Percentiles rank a stretch among this genome's conserved stretches.
Conservation (phyloP, 37 sponge, comb jelly and placozoan species). For the Aplysina aerophoba region DNA sequence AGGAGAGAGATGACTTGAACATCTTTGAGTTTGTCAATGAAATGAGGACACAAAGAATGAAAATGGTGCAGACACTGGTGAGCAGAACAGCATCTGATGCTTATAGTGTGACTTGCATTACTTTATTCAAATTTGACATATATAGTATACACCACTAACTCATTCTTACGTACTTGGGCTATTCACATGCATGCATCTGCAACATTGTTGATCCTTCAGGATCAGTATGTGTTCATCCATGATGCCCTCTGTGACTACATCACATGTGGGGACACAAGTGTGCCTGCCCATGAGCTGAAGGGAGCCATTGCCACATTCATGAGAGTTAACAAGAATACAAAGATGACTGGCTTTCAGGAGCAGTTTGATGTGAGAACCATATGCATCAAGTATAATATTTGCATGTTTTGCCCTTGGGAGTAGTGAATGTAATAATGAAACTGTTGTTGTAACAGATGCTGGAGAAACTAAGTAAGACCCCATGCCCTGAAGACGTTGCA, state of each 20-base stretch:
- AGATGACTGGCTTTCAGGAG: not conserved
- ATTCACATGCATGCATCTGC: too few relatives aligned
- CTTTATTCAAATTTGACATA: too few relatives aligned
- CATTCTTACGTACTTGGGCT: too few relatives aligned
- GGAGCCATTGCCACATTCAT: not conserved
- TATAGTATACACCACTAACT: too few relatives aligned
- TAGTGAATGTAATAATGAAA: too few relatives aligned
- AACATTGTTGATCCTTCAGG: not conserved
- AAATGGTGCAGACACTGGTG: too few relatives aligned
- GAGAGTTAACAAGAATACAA: not conserved
- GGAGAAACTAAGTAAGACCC: not conserved
- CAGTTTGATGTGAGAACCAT: not conserved
- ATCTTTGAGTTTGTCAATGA: too few relatives aligned
- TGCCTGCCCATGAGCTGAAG: not conserved
- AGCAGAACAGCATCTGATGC: too few relatives aligned
- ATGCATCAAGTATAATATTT: not conserved
- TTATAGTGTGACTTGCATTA: too few relatives aligned
- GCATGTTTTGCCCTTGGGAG: too few relatives aligned
- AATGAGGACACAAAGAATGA: too few relatives aligned
- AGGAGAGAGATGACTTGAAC: too few relatives aligned
- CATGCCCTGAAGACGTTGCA: not conserved
- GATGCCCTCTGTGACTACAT: not conserved
- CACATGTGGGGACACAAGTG: not conserved
- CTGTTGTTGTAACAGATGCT: not conserved
- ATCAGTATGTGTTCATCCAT: not conserved